Evolutionary conservation across 1,140 invertebrate genomes (phyloP).

Genomic region (Megalonaias nervosa): DNA sequence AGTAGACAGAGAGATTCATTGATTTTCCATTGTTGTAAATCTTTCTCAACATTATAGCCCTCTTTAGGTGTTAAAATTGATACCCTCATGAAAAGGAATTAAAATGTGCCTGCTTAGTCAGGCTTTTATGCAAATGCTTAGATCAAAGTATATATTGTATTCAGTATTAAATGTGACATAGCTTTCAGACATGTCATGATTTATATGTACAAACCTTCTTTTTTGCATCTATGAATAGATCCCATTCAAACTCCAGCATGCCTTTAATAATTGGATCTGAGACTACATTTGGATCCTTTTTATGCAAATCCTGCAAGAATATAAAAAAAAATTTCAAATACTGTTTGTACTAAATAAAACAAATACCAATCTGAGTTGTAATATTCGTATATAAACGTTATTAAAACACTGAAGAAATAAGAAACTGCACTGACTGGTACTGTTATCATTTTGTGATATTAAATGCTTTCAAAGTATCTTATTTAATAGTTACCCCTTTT

Average conservation of each 20-base stretch:
- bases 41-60: too few relatives aligned
- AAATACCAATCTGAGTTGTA: too few relatives aligned
- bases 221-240: conserved; percentile 66
- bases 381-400: too few relatives aligned
- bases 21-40: neutral
- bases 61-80: neutral
- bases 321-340: too few relatives aligned
- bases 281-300: conserved; percentile 52
- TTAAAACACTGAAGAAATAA: too few relatives aligned
- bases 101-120: neutral
- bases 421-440: too few relatives aligned
- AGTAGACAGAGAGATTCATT: neutral
- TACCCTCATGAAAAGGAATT: neutral
- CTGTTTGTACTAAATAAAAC: too few relatives aligned
- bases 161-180: neutral
- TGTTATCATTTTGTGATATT: too few relatives aligned
- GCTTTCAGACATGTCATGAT: neutral
- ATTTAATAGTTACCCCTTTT: too few relatives aligned
- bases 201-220: conserved; percentile 54
- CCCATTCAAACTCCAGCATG: conserved; percentile 71
- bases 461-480: too few relatives aligned
- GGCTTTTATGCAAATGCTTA: neutral
- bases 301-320: conserved; percentile 61
- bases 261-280: conserved; percentile 53
- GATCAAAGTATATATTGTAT: neutral